Conservation (phyloP, 2,113 vertebrate species). For the Sporophila hypoxantha region DNA sequence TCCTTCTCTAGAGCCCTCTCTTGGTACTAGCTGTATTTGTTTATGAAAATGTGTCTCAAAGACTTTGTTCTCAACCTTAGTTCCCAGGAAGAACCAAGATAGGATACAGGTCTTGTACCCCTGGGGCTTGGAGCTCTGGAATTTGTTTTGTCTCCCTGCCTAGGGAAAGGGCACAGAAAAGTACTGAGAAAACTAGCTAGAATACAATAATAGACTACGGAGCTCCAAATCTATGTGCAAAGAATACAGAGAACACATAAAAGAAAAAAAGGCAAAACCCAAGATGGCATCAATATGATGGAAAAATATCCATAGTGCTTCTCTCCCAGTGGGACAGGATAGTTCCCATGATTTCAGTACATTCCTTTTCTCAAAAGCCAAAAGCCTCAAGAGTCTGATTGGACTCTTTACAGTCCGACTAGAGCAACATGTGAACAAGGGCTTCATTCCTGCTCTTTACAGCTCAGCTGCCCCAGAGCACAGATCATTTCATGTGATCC, state of each 20-base stretch:
- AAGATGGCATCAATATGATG: neutral
- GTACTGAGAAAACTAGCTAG: neutral
- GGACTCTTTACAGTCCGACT: neutral
- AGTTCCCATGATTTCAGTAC: neutral
- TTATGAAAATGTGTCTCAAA: neutral
- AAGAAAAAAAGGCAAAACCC: neutral
- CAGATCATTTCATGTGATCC: neutral
- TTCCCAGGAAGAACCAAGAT: neutral
- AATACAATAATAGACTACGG: neutral
- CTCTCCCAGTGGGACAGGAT: neutral
- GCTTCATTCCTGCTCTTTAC: neutral
- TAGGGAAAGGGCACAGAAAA: neutral
- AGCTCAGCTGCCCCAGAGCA: neutral
- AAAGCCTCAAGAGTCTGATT: too few relatives aligned
- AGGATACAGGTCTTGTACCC: neutral
- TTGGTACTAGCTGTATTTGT: neutral
- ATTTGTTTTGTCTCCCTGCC: neutral
- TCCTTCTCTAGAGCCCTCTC: neutral
- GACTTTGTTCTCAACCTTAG: neutral
- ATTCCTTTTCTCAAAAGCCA: neutral
- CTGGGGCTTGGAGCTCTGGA: neutral
- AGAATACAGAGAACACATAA: neutral
- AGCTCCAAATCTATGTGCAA: neutral
- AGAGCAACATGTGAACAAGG: neutral
- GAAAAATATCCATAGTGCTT: neutral